Percentiles rank a stretch among this genome's conserved stretches.
These are phyloP conservation scores for Liolophura sinensis DNA, from an alignment of 1,140 invertebrate species.

Conservation along the genomic window DNA sequence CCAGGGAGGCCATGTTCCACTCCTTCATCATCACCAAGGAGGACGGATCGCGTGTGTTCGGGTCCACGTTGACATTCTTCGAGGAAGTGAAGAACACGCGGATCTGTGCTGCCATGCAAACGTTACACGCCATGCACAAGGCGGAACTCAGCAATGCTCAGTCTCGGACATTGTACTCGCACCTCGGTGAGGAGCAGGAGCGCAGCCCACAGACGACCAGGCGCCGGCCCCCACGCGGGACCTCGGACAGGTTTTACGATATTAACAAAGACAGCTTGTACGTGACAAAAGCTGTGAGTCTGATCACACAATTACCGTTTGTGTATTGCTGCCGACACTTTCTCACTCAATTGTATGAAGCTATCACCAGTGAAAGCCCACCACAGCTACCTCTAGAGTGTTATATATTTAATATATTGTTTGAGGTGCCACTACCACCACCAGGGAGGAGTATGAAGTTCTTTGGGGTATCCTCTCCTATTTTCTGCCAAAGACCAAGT, in stretches of 20 bases:
- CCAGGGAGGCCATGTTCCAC: constrained; percentile 87
- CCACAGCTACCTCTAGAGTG: constrained; percentile 72
- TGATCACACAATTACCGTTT: constrained; percentile 89
- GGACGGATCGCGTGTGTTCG: constrained; percentile 92
- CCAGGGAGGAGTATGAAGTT: constrained; percentile 85
- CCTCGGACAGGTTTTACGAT: constrained; percentile 74
- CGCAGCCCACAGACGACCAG: constrained; percentile 39
- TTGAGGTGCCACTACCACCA: constrained; percentile 88
- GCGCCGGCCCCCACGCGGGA: constrained; percentile 20
- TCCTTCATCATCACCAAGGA: constrained; percentile 96
- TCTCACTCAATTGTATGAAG: constrained; percentile 55
- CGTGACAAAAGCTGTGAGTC: constrained; percentile 89
- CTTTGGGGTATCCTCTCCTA: constrained; percentile 60
- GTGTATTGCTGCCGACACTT: constrained; percentile 62
- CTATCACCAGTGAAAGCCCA: constrained; percentile 36
- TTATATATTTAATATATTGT: constrained; percentile 93
- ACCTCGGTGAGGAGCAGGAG: constrained; percentile 64
- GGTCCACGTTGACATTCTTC: constrained; percentile 92
- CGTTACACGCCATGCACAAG: constrained; percentile 90
- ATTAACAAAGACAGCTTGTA: constrained; percentile 89
- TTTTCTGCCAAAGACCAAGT: constrained; percentile 62
- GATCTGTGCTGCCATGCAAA: constrained; percentile 93
- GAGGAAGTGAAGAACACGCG: constrained; percentile 91
- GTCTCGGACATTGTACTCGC: constrained; percentile 43
- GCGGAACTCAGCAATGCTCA: constrained; percentile 71